phyloP scores from a whole-genome alignment of 2,888 invertebrate species.

The Acrobasis consociella region DNA sequence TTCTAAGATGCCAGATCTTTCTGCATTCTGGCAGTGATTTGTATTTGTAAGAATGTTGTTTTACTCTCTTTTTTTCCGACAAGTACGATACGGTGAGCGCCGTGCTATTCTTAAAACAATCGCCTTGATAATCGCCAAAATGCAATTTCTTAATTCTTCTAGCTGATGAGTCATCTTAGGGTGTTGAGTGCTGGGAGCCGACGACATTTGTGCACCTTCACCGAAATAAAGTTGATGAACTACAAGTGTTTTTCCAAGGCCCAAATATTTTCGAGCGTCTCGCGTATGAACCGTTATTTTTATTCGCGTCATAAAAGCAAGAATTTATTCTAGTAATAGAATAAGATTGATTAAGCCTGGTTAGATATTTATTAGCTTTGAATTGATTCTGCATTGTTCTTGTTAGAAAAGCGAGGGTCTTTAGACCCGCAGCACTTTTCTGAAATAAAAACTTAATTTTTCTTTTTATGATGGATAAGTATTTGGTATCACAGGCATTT shows the following conservation, averaged over 20 bases:
- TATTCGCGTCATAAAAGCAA: conserved; percentile 13
- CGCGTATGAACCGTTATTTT: conserved; percentile 1
- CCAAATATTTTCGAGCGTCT: conserved; percentile 3
- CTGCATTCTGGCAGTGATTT: too few relatives aligned
- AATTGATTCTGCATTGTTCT: too few relatives aligned
- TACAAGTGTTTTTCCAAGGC: conserved; percentile 44
- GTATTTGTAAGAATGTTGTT: too few relatives aligned
- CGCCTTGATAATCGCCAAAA: neutral
- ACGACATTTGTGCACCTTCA: conserved; percentile 15
- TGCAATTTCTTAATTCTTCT: neutral
- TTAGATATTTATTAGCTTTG: neutral
- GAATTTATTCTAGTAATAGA: conserved; percentile 16
- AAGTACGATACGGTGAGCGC: too few relatives aligned
- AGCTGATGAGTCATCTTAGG: conserved; percentile 2
- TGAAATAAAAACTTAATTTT: too few relatives aligned
- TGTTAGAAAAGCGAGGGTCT: too few relatives aligned
- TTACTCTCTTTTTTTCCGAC: too few relatives aligned
- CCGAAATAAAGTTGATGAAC: conserved; percentile 42
- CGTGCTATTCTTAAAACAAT: too few relatives aligned
- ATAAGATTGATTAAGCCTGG: conserved; percentile 7
- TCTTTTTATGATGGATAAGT: too few relatives aligned
- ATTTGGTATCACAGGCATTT: too few relatives aligned
- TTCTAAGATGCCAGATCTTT: too few relatives aligned
- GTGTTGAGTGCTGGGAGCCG: conserved; percentile 5
- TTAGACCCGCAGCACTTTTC: too few relatives aligned